phyloP scores from a whole-genome alignment of 2,797 vertebrate genomes.

The Lycodopsis pacificus region DNA sequence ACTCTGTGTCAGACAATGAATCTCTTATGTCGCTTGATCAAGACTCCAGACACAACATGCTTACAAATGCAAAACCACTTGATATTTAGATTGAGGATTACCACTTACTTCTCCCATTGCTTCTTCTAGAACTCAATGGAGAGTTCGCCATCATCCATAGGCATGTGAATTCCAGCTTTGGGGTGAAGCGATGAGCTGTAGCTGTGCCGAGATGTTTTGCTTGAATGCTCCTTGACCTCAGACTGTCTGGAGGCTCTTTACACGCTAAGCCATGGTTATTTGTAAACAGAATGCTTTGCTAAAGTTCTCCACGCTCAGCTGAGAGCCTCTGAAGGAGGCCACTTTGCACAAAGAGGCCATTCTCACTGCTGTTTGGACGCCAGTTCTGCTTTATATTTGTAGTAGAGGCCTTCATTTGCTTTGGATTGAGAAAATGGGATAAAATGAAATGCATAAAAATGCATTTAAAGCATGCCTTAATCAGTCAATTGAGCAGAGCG shows the following conservation, averaged over 20 bases:
- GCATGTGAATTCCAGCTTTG: conserved; percentile 48
- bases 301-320: conserved; percentile 47
- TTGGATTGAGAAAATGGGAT: conserved; percentile 17
- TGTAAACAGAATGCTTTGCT: conserved; percentile 75
- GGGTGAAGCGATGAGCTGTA: conserved; percentile 35
- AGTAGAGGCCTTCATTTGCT: conserved; percentile 34
- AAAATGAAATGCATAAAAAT: neutral
- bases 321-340: conserved; percentile 49
- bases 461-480: conserved; percentile 8
- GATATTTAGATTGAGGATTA: conserved; percentile 75
- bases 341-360: conserved; percentile 66
- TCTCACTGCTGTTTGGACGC: conserved; percentile 51
- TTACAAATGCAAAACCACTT: conserved; percentile 69
- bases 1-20: conserved; percentile 60
- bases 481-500: conserved; percentile 6
- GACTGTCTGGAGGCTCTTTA: conserved; percentile 70
- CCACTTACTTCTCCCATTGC: conserved; percentile 45
- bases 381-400: conserved; percentile 35
- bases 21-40: conserved; percentile 62
- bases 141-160: conserved; percentile 42
- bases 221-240: conserved; percentile 69
- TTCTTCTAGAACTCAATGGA: conserved; percentile 33
- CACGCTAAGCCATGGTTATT: conserved; percentile 72
- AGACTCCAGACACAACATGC: conserved; percentile 70
- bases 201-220: conserved; percentile 63